A percentile compares a stretch with the other conserved stretches of the same genome.
Evolutionary conservation across 2,797 vertebrate genomes (phyloP).

Genomic region (Tokudaia tokunoshimensis): DNA sequence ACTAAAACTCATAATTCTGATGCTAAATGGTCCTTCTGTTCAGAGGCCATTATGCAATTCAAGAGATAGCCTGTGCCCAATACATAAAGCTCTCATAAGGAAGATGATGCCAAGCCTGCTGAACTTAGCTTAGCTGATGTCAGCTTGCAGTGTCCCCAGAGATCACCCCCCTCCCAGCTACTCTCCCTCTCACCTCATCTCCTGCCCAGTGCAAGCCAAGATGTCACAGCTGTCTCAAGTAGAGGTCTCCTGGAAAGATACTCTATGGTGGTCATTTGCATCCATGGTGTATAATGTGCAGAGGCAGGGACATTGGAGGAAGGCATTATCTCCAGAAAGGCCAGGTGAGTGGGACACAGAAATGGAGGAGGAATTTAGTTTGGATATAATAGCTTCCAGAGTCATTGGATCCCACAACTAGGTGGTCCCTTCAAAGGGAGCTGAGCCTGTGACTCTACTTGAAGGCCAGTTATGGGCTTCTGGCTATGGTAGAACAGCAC

Average conservation of each 20-base stretch:
- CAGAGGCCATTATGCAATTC: slow-evolving; percentile 48
- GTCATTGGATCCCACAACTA: neutral
- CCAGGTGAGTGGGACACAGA: neutral
- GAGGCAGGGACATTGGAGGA: neutral
- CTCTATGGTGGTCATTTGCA: neutral
- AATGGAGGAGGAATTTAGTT: neutral
- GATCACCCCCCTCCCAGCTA: neutral
- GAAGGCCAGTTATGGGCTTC: neutral
- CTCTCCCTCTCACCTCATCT: neutral
- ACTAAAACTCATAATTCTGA: slow-evolving; percentile 59
- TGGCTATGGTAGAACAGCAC: neutral
- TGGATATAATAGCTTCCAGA: neutral
- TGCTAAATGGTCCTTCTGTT: slow-evolving; percentile 63
- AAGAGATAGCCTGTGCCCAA: neutral
- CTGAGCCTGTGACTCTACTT: neutral
- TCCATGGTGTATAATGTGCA: neutral
- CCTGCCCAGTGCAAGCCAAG: neutral
- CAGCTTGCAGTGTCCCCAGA: neutral
- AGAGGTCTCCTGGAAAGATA: neutral
- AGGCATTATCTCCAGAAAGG: neutral
- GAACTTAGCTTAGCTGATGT: neutral
- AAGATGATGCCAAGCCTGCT: neutral
- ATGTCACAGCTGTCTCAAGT: neutral
- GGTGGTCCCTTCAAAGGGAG: neutral
- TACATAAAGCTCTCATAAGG: neutral